phyloP scores from a whole-genome alignment of 1,140 invertebrate species.

The Penaeus chinensis region DNA sequence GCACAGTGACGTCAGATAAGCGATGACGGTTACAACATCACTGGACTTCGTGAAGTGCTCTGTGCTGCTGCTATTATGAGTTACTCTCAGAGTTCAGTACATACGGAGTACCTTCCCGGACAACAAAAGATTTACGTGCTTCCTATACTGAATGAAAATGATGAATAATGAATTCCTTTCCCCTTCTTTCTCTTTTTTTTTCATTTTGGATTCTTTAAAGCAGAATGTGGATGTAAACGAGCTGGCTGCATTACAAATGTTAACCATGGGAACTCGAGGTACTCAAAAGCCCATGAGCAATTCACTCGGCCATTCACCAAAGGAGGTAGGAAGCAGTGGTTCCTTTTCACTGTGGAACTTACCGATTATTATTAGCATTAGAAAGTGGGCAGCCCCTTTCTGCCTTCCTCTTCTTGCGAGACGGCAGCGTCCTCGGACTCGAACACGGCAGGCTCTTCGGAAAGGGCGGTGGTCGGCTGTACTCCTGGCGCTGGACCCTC shows the following conservation, averaged over 20 bases:
- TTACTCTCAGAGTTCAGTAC: no score
- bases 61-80: no score
- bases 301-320: slow-evolving; percentile 39
- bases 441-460: slow-evolving; percentile 3
- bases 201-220: slow-evolving; percentile 11
- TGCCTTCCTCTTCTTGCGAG: slow-evolving; percentile 22
- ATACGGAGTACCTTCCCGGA: no score
- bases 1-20: no score
- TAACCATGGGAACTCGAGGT: slow-evolving; percentile 41
- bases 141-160: no score
- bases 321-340: slow-evolving; percentile 46
- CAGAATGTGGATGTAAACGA: slow-evolving; percentile 44
- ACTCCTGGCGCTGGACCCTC: no score
- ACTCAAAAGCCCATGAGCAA: slow-evolving; percentile 33
- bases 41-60: no score
- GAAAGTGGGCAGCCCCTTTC: slow-evolving; percentile 56
- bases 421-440: background rate
- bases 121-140: no score
- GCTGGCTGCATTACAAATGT: slow-evolving; percentile 34
- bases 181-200: background rate
- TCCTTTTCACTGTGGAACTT: slow-evolving; percentile 49
- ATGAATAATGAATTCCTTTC: no score
- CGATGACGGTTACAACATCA: no score
- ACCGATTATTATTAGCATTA: slow-evolving; percentile 61
- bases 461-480: background rate